Conservation (phyloP, 2,113 vertebrate genomes). For the Hucho hucho region DNA sequence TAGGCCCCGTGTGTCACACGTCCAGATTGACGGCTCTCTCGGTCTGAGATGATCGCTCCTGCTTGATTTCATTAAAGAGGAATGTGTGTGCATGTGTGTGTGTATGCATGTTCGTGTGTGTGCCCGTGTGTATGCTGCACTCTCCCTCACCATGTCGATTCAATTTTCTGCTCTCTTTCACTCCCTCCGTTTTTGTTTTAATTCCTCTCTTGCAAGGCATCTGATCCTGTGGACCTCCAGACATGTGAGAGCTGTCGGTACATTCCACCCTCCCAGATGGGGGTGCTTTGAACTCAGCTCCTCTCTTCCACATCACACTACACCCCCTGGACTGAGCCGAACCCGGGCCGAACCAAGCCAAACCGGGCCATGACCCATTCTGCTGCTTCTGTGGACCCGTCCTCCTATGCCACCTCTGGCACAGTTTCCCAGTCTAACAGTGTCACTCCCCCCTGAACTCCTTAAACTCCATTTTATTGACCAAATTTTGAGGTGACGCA, state of each 20-base stretch:
- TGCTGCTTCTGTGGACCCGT: slow-evolving; percentile 37
- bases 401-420: slow-evolving; percentile 26
- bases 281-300: slow-evolving; percentile 44
- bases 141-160: slow-evolving; percentile 28
- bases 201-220: slow-evolving; percentile 56
- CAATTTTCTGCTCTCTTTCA: slow-evolving; percentile 35
- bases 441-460: no score
- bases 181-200: slow-evolving; percentile 53
- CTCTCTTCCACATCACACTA: not conserved
- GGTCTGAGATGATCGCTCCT: slow-evolving; percentile 47
- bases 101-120: not conserved
- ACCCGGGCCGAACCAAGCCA: not conserved
- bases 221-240: slow-evolving; percentile 47
- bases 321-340: slow-evolving; percentile 25
- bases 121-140: not conserved
- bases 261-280: slow-evolving; percentile 39
- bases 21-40: slow-evolving; percentile 52
- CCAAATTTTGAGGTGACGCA: slow-evolving; percentile 64
- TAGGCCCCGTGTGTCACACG: slow-evolving; percentile 40
- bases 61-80: slow-evolving; percentile 64
- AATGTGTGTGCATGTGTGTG: slow-evolving; percentile 46
- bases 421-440: no score
- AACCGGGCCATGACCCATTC: slow-evolving; percentile 28
- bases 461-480: slow-evolving; percentile 52
- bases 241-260: slow-evolving; percentile 30